Conservation (phyloP, 2,888 invertebrate species). For the Malachius bipustulatus region DNA sequence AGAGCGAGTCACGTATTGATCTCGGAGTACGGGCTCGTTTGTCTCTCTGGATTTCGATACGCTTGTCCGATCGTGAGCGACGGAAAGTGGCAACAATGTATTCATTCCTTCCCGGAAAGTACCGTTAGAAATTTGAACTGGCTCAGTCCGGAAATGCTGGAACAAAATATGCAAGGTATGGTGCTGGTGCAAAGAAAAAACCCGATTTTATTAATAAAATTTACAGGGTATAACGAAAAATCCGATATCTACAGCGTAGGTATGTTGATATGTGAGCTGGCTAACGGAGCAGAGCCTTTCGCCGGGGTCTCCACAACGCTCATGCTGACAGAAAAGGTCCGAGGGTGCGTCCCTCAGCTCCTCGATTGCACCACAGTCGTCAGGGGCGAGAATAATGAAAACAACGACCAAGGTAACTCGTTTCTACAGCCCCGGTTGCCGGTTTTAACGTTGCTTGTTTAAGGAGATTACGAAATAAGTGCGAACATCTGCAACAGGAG, state of each 20-base stretch:
- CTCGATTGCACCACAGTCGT: slow-evolving; percentile 60
- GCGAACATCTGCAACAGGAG: slow-evolving; percentile 43
- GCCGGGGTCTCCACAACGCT: slow-evolving; percentile 74
- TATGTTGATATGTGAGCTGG: slow-evolving; percentile 75
- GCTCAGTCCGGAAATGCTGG: slow-evolving; percentile 83
- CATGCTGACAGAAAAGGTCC: slow-evolving; percentile 82
- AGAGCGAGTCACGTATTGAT: slow-evolving; percentile 76
- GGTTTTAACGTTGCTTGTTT: slow-evolving; percentile 12
- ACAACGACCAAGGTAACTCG: background rate
- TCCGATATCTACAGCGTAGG: slow-evolving; percentile 89
- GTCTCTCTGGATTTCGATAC: slow-evolving; percentile 68
- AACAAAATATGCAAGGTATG: slow-evolving; percentile 47
- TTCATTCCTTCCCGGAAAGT: slow-evolving; percentile 65
- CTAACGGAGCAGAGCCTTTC: slow-evolving; percentile 83
- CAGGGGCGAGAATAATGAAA: background rate
- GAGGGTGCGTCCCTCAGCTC: slow-evolving; percentile 64
- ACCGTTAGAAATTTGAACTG: slow-evolving; percentile 68
- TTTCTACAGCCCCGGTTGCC: background rate
- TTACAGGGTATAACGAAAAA: slow-evolving; percentile 71
- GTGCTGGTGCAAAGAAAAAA: no score
- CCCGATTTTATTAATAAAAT: no score
- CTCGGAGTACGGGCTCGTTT: slow-evolving; percentile 57
- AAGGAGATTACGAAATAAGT: slow-evolving; percentile 28
- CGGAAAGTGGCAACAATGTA: slow-evolving; percentile 54
- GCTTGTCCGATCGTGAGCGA: slow-evolving; percentile 60